These are phyloP conservation scores for Lapara coniferarum DNA, from an alignment of 2,888 invertebrate species.

Conservation along the genomic window DNA sequence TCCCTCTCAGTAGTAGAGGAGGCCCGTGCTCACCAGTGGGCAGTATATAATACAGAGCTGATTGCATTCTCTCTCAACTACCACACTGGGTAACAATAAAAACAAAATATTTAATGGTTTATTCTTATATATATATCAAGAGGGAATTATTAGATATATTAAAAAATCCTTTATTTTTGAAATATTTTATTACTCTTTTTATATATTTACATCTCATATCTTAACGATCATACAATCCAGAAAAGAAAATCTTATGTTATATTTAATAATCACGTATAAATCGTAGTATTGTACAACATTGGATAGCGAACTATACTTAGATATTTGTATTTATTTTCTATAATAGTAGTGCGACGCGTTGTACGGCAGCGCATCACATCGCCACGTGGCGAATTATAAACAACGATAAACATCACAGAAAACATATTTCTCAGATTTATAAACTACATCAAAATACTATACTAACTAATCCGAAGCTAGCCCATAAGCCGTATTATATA, in stretches of 20 bases:
- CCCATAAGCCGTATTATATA: slow-evolving; percentile 71
- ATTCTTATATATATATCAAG: background rate
- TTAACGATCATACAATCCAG: slow-evolving; percentile 64
- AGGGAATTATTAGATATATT: background rate
- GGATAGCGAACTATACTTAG: slow-evolving; percentile 49
- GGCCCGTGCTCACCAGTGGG: too few relatives aligned
- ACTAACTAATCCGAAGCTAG: slow-evolving; percentile 74
- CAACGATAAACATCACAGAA: slow-evolving; percentile 46
- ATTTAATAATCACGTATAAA: slow-evolving; percentile 72
- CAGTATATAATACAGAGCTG: too few relatives aligned
- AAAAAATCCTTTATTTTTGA: slow-evolving; percentile 52
- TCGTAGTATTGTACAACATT: slow-evolving; percentile 57
- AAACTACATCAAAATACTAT: slow-evolving; percentile 59
- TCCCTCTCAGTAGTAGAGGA: too few relatives aligned
- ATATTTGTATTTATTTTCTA: slow-evolving; percentile 33
- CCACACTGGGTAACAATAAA: too few relatives aligned
- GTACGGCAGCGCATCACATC: background rate
- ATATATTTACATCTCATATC: slow-evolving; percentile 72
- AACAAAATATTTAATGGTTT: background rate
- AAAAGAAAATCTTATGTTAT: slow-evolving; percentile 65
- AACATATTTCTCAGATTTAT: slow-evolving; percentile 51
- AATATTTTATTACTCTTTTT: slow-evolving; percentile 69
- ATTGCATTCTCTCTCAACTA: too few relatives aligned
- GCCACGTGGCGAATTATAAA: slow-evolving; percentile 28
- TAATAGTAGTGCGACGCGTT: background rate